Evolutionary conservation across 2,797 vertebrate genomes (phyloP).

Genomic region (Silurus lanzhouensis): DNA sequence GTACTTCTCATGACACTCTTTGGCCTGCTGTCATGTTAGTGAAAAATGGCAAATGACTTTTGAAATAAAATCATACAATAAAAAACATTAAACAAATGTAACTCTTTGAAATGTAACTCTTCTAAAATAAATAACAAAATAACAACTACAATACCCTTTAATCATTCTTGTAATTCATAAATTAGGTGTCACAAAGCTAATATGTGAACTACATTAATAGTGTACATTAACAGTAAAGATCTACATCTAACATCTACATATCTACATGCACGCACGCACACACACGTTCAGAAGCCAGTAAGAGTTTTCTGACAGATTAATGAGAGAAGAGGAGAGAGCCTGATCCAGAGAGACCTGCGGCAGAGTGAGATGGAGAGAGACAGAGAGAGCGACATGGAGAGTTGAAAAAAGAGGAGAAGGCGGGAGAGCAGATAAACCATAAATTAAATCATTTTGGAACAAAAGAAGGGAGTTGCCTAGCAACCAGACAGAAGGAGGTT

Average conservation of each 20-base stretch:
- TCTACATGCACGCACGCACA: neutral
- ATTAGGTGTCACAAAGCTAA: neutral
- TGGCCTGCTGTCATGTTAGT: neutral
- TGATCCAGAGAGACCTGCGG: constrained; percentile 34
- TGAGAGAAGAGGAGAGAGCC: constrained; percentile 33
- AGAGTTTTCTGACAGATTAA: constrained; percentile 52
- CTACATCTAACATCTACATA: neutral
- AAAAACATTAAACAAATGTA: neutral
- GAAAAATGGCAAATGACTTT: neutral
- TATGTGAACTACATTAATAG: neutral
- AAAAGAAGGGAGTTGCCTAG: constrained; percentile 77
- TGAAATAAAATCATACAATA: no score
- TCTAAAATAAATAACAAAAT: neutral
- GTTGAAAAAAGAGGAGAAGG: constrained; percentile 17
- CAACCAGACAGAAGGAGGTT: constrained; percentile 70
- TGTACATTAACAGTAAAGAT: neutral
- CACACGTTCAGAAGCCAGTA: constrained; percentile 12
- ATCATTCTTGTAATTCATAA: neutral
- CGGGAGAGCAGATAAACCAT: constrained; percentile 67
- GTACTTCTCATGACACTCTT: neutral
- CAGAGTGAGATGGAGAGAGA: constrained; percentile 41
- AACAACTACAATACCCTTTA: neutral
- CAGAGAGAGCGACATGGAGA: constrained; percentile 51
- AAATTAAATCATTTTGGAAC: constrained; percentile 80
- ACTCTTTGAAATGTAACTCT: neutral